Evolutionary conservation across 2,797 vertebrate species (phyloP), one percentile per base, ranked within the genome.

Genomic region (Taenioides sp.): DNA sequence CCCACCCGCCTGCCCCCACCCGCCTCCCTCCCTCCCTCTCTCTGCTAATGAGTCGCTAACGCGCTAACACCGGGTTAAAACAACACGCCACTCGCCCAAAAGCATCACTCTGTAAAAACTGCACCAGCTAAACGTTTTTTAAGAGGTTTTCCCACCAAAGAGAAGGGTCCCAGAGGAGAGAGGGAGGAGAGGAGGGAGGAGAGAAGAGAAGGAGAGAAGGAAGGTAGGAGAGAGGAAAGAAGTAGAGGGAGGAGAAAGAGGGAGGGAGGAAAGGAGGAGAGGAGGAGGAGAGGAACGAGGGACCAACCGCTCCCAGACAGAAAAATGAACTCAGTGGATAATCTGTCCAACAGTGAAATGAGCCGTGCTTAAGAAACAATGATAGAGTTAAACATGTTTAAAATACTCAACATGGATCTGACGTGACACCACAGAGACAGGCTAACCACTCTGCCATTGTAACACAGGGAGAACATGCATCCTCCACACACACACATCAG

Each of bases 61-160:
- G 28, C 37, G 60, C 16, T 20, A 28, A 34, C 18, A 27, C 60
- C 1, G 58, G 49, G 0, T 75, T 84, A 57, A 74, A 84, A 84
- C 71, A 87, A 88, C 70, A 88, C 60, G 57, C 65, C 55, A 0
- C 58, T 60, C 64, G 2, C 60, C 82, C 82, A 82, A 80, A 80
- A 80, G 79, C 68, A 85, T 70, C 79, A 81, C 68, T 85, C 67
- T 70, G 59, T 18, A n/a, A 11, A 50, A 74, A 80, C 74, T 71
- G 66, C 70, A 55, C 73, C 55, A 23, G 25, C 60, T 68, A 10
- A 23, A 0, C 11, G 80, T 84, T 76, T 55, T 67, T 28, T 7
- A 71, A 71, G 73, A 79, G 64, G 9, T 49, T 65, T 84, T 84
- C 78, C 80, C 78, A 83, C 72, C 61, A 16, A 63, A 20, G 20